These are phyloP conservation scores for Lethenteron camtschaticum DNA, from an alignment of 2,113 vertebrate genomes.

Conservation along the genomic window DNA sequence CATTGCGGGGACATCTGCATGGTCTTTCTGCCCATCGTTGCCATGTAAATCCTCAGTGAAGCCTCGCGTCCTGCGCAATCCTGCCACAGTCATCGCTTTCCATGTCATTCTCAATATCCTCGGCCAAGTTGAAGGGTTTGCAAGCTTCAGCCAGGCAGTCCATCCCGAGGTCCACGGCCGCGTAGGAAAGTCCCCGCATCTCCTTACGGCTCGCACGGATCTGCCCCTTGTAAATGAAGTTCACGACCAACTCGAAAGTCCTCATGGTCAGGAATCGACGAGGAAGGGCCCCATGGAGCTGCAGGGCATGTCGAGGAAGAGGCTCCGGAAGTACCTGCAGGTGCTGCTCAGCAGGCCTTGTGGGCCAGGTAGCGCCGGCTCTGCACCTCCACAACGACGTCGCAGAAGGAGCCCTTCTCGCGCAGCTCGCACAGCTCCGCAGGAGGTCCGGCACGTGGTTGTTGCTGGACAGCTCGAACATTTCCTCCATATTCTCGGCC, in stretches of 20 bases:
- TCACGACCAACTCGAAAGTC: background rate
- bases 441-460: constrained; percentile 3
- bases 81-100: background rate
- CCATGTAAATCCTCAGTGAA: background rate
- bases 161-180: background rate
- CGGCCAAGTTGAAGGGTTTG: background rate
- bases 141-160: background rate
- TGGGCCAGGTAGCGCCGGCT: constrained; percentile 2
- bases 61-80: background rate
- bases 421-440: constrained; percentile 2
- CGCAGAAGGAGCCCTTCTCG: constrained; percentile 1
- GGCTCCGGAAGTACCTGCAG: constrained; percentile 3
- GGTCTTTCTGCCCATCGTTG: background rate
- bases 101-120: background rate
- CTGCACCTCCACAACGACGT: constrained; percentile 4
- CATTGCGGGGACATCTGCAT: background rate
- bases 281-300: constrained; percentile 3
- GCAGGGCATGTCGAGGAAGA: constrained; percentile 5
- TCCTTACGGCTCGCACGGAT: background rate
- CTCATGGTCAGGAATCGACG: constrained; percentile 1
- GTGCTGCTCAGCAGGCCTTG: constrained; percentile 6
- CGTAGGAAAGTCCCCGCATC: background rate
- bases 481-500: no score
- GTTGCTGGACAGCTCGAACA: background rate
- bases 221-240: constrained; percentile 3